Percentiles rank a stretch among this genome's conserved stretches.
Conservation (phyloP, 2,888 invertebrate species). For the Hyles lineata region DNA sequence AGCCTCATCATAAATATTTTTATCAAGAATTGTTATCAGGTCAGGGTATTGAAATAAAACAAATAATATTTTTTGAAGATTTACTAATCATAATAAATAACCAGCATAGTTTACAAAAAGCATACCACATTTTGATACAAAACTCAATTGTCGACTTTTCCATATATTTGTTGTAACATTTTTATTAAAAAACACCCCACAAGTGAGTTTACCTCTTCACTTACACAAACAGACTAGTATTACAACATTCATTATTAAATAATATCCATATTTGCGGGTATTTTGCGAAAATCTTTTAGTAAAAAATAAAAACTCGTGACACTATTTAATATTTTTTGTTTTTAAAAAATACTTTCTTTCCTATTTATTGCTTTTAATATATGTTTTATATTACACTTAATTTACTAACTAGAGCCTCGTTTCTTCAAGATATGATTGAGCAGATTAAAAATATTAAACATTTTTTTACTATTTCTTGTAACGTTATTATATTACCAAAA, state of each 20-base stretch:
- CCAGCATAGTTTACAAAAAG: slow-evolving; percentile 79
- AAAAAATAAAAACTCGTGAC: not conserved
- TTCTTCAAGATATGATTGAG: slow-evolving; percentile 1
- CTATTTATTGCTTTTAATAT: not conserved
- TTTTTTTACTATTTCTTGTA: not conserved
- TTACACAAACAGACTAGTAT: slow-evolving; percentile 31
- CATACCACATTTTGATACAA: slow-evolving; percentile 58
- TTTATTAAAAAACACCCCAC: slow-evolving; percentile 12
- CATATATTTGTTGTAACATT: not conserved
- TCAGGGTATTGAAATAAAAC: slow-evolving; percentile 55
- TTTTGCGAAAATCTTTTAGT: slow-evolving; percentile 4
- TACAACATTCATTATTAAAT: slow-evolving; percentile 17
- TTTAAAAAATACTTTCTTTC: not conserved
- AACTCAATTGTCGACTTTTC: slow-evolving; percentile 43
- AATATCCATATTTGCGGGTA: slow-evolving; percentile 2
- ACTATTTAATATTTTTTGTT: not conserved
- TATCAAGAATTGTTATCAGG: not conserved
- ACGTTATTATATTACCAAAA: not conserved
- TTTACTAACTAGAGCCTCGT: not conserved
- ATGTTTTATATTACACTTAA: not conserved
- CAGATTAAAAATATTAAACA: not conserved
- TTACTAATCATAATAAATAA: slow-evolving; percentile 82
- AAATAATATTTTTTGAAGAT: slow-evolving; percentile 66
- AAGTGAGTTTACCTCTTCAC: slow-evolving; percentile 35
- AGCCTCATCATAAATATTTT: not conserved